Percentiles rank a stretch among this genome's conserved stretches.
phyloP scores from a whole-genome alignment of 2,113 vertebrate genomes.

The Mastomys coucha region DNA sequence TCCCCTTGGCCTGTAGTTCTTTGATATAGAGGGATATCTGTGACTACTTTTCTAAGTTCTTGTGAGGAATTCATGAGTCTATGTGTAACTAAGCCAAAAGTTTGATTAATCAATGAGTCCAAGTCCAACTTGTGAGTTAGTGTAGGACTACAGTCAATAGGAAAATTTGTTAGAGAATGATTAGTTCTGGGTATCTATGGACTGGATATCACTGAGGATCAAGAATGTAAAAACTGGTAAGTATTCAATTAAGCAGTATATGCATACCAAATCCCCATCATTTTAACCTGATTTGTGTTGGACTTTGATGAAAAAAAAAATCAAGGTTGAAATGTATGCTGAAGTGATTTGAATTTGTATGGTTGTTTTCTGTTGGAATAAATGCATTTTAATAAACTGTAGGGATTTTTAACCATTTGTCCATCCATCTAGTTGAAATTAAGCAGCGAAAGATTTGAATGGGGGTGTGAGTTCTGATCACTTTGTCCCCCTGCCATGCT shows the following conservation, averaged over 20 bases:
- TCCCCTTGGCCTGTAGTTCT: neutral
- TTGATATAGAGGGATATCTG: neutral
- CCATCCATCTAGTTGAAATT: neutral
- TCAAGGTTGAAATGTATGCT: neutral
- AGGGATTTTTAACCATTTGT: neutral
- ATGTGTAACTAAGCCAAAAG: neutral
- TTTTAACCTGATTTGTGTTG: neutral
- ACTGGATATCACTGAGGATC: neutral
- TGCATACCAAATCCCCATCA: neutral
- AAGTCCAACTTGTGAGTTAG: neutral
- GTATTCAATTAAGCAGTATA: neutral
- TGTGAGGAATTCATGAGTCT: constrained; percentile 5
- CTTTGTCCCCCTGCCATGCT: neutral
- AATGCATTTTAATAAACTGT: neutral
- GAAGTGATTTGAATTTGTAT: neutral
- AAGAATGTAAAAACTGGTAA: constrained; percentile 2
- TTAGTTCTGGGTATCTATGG: neutral
- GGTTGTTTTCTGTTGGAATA: neutral
- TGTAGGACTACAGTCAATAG: neutral
- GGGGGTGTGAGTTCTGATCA: neutral
- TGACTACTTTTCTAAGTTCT: neutral
- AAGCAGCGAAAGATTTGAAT: neutral
- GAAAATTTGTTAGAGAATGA: neutral
- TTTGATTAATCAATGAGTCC: neutral
- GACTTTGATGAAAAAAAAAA: constrained; percentile 25